Conservation (phyloP, 37 sponge, comb jelly and placozoan species). For the Cliona cf. orientalis region DNA sequence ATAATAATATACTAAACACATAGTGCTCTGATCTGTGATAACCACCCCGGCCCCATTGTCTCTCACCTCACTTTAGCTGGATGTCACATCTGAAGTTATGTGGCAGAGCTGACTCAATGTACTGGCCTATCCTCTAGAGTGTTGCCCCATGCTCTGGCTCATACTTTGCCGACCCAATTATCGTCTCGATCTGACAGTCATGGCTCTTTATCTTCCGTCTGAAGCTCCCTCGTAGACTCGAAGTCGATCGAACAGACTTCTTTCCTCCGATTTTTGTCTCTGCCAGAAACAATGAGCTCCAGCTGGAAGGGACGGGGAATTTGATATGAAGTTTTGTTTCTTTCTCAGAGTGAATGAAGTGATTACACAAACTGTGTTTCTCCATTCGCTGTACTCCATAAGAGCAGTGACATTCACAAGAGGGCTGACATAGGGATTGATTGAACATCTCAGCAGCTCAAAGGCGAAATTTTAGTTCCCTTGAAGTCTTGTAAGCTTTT, state of each 20-base stretch:
- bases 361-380: constrained; percentile 59
- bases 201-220: constrained; percentile 66
- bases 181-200: constrained; percentile 44
- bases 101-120: constrained; percentile 38
- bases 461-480: constrained; percentile 82
- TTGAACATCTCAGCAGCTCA: constrained; percentile 77
- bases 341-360: constrained; percentile 71
- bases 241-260: constrained; percentile 71
- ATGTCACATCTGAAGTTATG: constrained; percentile 78
- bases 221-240: constrained; percentile 81
- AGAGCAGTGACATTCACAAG: constrained; percentile 72
- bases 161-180: constrained; percentile 78
- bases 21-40: no score
- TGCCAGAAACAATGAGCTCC: constrained; percentile 68
- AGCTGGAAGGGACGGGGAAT: constrained; percentile 83
- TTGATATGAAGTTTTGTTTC: constrained; percentile 77
- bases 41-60: no score
- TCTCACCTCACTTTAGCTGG: constrained; percentile 53
- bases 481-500: constrained; percentile 36
- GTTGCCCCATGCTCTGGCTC: constrained; percentile 78
- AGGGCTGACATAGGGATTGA: constrained; percentile 75
- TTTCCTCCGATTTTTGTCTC: constrained; percentile 71
- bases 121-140: constrained; percentile 83
- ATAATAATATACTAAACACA: no score
- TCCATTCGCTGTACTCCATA: constrained; percentile 74